Evolutionary conservation across 2,888 invertebrate genomes (phyloP), one percentile per base, ranked within the genome.

Genomic region (Pomacea canaliculata): DNA sequence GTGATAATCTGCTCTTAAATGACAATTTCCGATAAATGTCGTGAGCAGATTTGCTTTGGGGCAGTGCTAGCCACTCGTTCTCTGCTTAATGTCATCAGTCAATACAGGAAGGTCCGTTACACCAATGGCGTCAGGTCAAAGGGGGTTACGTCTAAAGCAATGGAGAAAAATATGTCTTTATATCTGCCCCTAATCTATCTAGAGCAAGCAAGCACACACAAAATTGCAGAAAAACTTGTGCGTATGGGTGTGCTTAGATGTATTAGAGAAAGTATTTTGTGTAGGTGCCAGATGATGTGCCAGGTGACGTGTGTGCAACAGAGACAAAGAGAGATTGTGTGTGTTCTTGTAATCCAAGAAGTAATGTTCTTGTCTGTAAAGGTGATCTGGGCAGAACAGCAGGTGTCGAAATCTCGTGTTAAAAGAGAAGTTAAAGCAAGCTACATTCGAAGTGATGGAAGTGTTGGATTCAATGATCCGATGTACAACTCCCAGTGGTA

Each of bases 361-460:
- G 37, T 5, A 37, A 5, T 5, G 37, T 5, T 56, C 16, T 56
- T 56, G 16, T 56, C 12, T 56, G 10, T 16, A 51, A 87, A 94
- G 93, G 93, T 94, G 7, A 79, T 92, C 63, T 99, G 98, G 98
- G 95, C 96, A 84, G 96, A 98, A 90, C 99, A 99, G 89, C 99
- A 99, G 91, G 94, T 95, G 83, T 96, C 96, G 89, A 96, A 94
- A 92, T 93, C 93, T 79, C 93, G 98, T 79, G 94, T 94, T 83
- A 99, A 99, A 92, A 93, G 98, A 62, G 97, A 96, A 67, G 23
- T 46, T 0, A 65, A 49, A 49, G 62, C 51, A 46, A n/a, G 12
- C 46, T n/a, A 23, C n/a, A 49, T 59, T 8, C 73, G 65, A 13
- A 59, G 49, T 10, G 78, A 70, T 23, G 66, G 63, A n/a, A 71